phyloP scores from a whole-genome alignment of 2,888 invertebrate genomes.

The Drosophila neotestacea region DNA sequence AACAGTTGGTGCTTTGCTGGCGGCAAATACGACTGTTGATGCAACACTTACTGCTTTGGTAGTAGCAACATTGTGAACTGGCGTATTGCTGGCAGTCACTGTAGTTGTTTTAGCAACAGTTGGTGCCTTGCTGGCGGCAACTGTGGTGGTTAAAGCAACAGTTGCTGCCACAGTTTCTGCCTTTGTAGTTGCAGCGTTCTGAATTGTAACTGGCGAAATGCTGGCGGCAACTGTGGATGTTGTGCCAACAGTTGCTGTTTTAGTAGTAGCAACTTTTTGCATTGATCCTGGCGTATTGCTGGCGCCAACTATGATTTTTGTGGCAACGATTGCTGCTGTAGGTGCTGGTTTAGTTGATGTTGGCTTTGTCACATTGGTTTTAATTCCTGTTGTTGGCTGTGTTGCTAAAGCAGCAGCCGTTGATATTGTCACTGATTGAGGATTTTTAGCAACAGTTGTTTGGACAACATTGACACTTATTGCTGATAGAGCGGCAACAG shows the following conservation, averaged over 20 bases:
- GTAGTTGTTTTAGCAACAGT: not conserved
- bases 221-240: slow-evolving; percentile 7
- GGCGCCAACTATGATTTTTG: slow-evolving; percentile 7
- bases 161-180: slow-evolving; percentile 4
- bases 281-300: slow-evolving; percentile 1
- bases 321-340: not conserved
- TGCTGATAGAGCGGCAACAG: slow-evolving; percentile 1
- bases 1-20: not conserved
- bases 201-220: not conserved
- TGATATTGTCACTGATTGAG: slow-evolving; percentile 5
- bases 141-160: not conserved
- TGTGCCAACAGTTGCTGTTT: slow-evolving; percentile 1
- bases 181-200: slow-evolving; percentile 6
- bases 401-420: not conserved
- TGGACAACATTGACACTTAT: slow-evolving; percentile 7
- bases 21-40: not conserved
- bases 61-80: not conserved
- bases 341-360: slow-evolving; percentile 8
- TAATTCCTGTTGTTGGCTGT: slow-evolving; percentile 2
- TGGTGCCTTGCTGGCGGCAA: slow-evolving; percentile 4
- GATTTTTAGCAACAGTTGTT: slow-evolving; percentile 2
- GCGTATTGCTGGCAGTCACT: slow-evolving; percentile 10
- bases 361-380: slow-evolving; percentile 12
- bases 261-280: slow-evolving; percentile 5
- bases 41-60: slow-evolving; percentile 14